Conservation (phyloP, 2,888 invertebrate genomes). For the Protonemura montana region DNA sequence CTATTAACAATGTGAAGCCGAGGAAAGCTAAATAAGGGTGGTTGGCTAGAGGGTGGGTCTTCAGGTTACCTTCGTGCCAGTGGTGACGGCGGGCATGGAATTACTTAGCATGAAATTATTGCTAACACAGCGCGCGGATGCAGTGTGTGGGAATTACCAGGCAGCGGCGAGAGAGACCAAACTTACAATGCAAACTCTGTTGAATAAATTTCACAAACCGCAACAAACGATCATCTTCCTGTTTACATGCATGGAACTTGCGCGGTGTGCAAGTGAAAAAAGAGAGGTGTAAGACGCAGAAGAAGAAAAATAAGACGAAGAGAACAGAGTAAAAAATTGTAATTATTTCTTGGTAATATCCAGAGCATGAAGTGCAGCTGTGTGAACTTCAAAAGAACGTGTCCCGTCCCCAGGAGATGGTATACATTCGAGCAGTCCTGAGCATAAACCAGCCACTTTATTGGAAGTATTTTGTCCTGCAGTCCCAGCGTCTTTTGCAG, state of each 20-base stretch:
- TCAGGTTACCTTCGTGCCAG: slow-evolving; percentile 20
- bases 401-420: neutral
- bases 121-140: slow-evolving; percentile 14
- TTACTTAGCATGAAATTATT: slow-evolving; percentile 32
- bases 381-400: neutral
- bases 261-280: neutral
- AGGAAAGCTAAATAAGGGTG: neutral
- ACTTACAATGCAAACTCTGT: slow-evolving; percentile 17
- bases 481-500: neutral
- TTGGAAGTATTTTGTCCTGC: slow-evolving; percentile 7
- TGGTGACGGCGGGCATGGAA: neutral
- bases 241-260: neutral
- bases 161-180: neutral
- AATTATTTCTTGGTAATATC: neutral
- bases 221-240: slow-evolving; percentile 35
- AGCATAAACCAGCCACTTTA: neutral
- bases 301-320: neutral
- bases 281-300: too few relatives aligned
- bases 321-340: neutral
- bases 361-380: neutral
- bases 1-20: neutral
- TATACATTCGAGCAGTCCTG: neutral
- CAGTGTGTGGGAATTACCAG: slow-evolving; percentile 22
- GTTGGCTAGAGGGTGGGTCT: neutral
- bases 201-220: slow-evolving; percentile 26